Evolutionary conservation across 2,888 invertebrate genomes (phyloP), one percentile per base, ranked within the genome.

Genomic region (Dione vanillae): DNA sequence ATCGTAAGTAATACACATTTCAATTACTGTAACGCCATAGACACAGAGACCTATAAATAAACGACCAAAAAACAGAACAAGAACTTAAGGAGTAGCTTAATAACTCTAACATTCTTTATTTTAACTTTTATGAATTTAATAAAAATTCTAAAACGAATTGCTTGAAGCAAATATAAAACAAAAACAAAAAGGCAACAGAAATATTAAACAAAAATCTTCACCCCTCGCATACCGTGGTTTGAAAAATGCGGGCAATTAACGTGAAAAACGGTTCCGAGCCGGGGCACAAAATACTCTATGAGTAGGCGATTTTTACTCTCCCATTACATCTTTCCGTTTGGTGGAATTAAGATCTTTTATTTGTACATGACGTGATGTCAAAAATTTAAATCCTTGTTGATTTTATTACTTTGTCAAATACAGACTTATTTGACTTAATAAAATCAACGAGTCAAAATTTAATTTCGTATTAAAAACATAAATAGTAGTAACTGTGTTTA

Each of bases 201-300:
- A 68, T 54, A 62, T 62, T 62, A 68, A 68, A 52, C 43, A 68
- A 51, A 67, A 62, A 56, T 37, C 52, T 49, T 54, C 52, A 54
- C 45, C 68, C 68, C 68, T 61, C 68, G 52, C 68, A 62, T 68
- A 52, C 52, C 45, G 20, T 43, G 61, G 43, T 68, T 43, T 45
- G 62, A 68, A 62, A 68, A 68, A 68, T 68, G 68, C 68, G 62
- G 62, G 43, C 68, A 62, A 68, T 68, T 68, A 68, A 45, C 52
- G 61, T 52, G 16, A 43, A 20, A 52, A 45, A 20, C 35, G 47
- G 10, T 12, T 49, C 64, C 49, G 45, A 40, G 19, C 12, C n/a
- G 14, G 8, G 19, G 37, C 64, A 19, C 49, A 37, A 27, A 64
- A 64, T 12, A 40, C 49, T 6, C 37, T 47, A 59, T 41, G 37